Evolutionary conservation across 2,797 vertebrate species (phyloP).

Genomic region (Oreochromis mossambicus): DNA sequence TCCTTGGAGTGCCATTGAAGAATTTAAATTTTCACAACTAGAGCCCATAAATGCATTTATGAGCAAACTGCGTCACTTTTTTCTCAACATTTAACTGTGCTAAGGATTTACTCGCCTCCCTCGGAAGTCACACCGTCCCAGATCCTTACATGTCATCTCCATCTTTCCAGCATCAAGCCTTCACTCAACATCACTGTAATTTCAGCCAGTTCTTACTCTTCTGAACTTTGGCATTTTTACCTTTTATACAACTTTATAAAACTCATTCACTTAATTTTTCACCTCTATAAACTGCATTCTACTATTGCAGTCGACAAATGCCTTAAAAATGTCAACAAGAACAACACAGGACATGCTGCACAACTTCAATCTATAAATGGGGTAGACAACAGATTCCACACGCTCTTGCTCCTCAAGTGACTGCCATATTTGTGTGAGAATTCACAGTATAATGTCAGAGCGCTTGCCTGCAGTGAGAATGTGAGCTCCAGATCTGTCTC

Average conservation of each 20-base stretch:
- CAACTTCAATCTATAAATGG: not conserved
- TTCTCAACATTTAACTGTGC: not conserved
- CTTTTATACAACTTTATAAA: not conserved
- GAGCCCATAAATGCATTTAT: not conserved
- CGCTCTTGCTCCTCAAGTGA: conserved; percentile 5
- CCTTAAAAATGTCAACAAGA: not conserved
- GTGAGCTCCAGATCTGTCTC: conserved; percentile 90
- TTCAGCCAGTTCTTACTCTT: not conserved
- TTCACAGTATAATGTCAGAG: conserved; percentile 28
- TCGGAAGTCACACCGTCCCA: not conserved
- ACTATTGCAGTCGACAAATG: not conserved
- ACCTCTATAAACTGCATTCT: not conserved
- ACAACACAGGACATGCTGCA: not conserved
- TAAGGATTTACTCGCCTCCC: not conserved
- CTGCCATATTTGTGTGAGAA: conserved; percentile 23
- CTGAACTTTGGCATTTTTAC: not conserved
- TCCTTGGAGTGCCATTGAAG: not conserved
- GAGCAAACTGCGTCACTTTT: not conserved
- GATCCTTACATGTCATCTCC: not conserved
- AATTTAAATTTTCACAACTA: not conserved
- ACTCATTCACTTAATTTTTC: not conserved
- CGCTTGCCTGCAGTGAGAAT: conserved; percentile 87
- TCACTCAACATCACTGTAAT: not conserved
- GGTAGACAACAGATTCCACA: not conserved
- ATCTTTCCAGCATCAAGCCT: not conserved